Base-by-base conservation (phyloP, 2,797 vertebrate genomes). In the Galagoides demidoff region DNA sequence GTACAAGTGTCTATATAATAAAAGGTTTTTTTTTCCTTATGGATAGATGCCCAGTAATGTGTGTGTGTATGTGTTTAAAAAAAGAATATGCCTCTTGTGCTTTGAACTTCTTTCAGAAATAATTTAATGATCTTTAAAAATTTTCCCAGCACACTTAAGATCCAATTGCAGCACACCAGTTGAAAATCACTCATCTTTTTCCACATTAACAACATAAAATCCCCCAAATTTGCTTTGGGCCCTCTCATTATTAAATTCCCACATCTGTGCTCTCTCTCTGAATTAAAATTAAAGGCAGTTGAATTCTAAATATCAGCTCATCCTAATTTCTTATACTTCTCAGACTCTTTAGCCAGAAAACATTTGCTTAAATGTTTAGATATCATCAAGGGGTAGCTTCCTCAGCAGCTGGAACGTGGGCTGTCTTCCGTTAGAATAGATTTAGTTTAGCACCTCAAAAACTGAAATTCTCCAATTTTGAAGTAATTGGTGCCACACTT, bases 171-270 rank as follows among this genome's bases (percentile, higher is more conserved):
- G 45, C 45, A 49, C 45, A 49, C 45, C 45, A 49, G 11, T 49
- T 49, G 45, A 49, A 49, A 49, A 49, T 49, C 45, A 49, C 45
- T 49, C 10, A 12, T 85, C 29, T 77, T 29, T 85, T 76, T 92
- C 77, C 5, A 39, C 55, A 43, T 27, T 90, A 76, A 37, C n/a
- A 81, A 88, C 27, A 81, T 63, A 76, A 92, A 81, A 27, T 76
- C 45, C 20, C 77, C 31, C 3, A 81, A 61, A 87, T 68, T 71
- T 88, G 7, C 79, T 79, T 29, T 39, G 43, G 92, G 37, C 49
- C 34, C 23, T 29, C 22, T 95, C 22, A 57, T 92, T 73, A 64
- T 82, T 94, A 84, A 88, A 81, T 92, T 94, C n/a, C 55, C 70
- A 27, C 31, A 66, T 85, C n/a, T 90, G 0, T 92, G 57, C 49